Conservation (phyloP, 2,797 vertebrate species). For the Semaprochilodus insignis region DNA sequence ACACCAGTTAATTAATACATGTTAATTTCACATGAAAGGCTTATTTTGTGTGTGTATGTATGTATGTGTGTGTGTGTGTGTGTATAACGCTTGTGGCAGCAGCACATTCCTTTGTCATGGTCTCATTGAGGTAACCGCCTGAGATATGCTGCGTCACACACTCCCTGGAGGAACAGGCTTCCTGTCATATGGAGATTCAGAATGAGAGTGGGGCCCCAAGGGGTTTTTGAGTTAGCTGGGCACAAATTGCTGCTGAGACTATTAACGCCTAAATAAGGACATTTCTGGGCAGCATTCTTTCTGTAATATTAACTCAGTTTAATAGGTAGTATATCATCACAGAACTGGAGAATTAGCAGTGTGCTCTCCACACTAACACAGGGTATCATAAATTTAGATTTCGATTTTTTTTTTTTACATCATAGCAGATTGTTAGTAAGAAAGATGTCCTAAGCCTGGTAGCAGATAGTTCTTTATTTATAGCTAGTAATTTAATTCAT, state of each 20-base stretch:
- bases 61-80: background rate
- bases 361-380: background rate
- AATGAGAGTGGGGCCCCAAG: background rate
- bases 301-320: background rate
- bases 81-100: background rate
- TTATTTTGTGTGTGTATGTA: background rate
- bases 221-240: background rate
- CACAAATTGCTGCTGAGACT: background rate
- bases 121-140: conserved; percentile 14
- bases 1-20: too few species aligned
- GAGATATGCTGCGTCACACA: conserved; percentile 42
- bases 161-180: conserved; percentile 20
- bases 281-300: background rate
- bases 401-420: too few species aligned
- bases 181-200: conserved; percentile 18
- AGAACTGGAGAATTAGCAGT: background rate
- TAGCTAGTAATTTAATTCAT: too few species aligned
- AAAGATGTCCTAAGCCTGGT: too few species aligned
- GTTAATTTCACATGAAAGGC: background rate
- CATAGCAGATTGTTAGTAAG: too few species aligned
- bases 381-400: too few species aligned
- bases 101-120: conserved; percentile 15
- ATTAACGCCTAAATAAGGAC: conserved; percentile 13
- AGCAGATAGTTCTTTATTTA: too few species aligned
- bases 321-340: background rate